Evolutionary conservation across 2,797 vertebrate genomes (phyloP), one percentile per base, ranked within the genome.

Genomic region (Hyperoplus immaculatus): DNA sequence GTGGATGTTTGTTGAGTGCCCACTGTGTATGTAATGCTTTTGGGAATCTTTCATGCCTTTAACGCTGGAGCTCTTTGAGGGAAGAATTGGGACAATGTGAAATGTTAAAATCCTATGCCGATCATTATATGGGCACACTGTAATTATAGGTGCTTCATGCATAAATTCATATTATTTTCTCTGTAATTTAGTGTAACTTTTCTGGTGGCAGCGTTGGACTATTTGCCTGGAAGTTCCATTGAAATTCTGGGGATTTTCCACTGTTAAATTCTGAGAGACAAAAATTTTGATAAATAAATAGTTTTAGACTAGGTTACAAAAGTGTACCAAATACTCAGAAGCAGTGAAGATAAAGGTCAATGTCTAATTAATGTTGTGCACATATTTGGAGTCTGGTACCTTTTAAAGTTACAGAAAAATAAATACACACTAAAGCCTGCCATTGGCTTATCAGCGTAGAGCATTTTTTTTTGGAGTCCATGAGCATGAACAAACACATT

Each of bases 401-500:
- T 70, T 29, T 69, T 16, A 56, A 57, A 77, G 59, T 82, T 81
- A 53, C 60, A 56, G 57, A 85, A 63, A 36, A n/a, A n/a, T 14
- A 47, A 61, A 77, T 12, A 58, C 51, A 68, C 74, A 78, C 55
- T 63, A 51, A 73, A 43, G 57, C 58, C 61, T 73, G 41, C 66
- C 56, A 13, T 59, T 69, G 58, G 78, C 80, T 89, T 88, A 88
- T 93, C 87, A 86, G 83, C 66, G 64, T 57, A 7, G 46, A 77
- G 77, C 73, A 72, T 91, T 87, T 86, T 85, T 91, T 87, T 86
- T 85, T n/a, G 43, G 82, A 88, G 70, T 68, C 77, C 75, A 69
- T 56, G 63, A 87, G 79, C 84, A 87, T 83, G 78, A 88, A 89
- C 86, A 84, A 89, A 86, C 50, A 59, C 89, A 90, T 93, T 90